Conservation (phyloP, 2,888 invertebrate species). For the Listrodromus nycthemerus region DNA sequence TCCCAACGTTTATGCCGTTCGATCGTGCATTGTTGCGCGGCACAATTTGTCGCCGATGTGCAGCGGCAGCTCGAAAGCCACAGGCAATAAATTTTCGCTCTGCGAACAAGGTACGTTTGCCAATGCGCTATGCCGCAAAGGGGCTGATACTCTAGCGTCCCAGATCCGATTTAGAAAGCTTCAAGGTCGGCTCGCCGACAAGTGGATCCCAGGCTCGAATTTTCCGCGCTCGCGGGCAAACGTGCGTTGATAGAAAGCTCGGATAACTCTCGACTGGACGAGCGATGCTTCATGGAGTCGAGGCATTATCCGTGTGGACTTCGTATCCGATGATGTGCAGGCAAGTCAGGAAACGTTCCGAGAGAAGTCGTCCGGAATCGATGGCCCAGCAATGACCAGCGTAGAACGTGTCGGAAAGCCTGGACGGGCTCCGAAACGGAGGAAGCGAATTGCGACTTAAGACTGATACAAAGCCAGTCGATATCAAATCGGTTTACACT, state of each 20-base stretch:
- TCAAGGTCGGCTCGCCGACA: conserved; percentile 54
- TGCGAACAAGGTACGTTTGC: conserved; percentile 24
- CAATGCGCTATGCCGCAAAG: conserved; percentile 26
- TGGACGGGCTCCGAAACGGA: too few species aligned
- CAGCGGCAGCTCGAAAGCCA: not conserved
- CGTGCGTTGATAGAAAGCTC: conserved; percentile 57
- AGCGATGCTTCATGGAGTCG: not conserved
- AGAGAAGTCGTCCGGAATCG: too few species aligned
- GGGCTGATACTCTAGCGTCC: conserved; percentile 61
- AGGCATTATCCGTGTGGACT: not conserved
- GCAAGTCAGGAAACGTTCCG: too few species aligned
- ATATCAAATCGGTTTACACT: too few species aligned
- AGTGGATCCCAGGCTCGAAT: conserved; percentile 15
- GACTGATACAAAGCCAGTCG: too few species aligned
- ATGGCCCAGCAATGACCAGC: too few species aligned
- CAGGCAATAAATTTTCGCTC: not conserved
- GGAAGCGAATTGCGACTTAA: too few species aligned
- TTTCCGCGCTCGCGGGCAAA: conserved; percentile 9
- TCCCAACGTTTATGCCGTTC: not conserved
- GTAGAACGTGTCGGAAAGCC: too few species aligned
- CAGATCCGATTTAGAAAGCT: conserved; percentile 63
- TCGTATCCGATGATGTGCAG: too few species aligned
- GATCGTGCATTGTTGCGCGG: not conserved
- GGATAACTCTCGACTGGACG: conserved; percentile 46
- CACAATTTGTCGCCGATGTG: not conserved